Evolutionary conservation across 64 coral and sea anemone genomes (phyloP).

Genomic region (Pachyseris speciosa): DNA sequence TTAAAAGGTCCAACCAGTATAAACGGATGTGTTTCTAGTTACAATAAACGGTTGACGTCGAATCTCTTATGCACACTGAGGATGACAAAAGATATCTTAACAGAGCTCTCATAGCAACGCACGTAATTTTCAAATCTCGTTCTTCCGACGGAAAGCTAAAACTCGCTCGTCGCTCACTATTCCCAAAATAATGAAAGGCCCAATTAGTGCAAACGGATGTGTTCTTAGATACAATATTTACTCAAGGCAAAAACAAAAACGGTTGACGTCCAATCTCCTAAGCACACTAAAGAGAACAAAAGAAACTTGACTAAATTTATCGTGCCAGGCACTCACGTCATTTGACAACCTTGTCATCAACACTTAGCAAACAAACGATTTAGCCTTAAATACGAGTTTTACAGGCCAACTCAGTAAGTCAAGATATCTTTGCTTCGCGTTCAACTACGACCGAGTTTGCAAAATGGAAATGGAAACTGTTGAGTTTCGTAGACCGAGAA

Average conservation of each 20-base stretch:
- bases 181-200: no score
- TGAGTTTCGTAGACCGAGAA: not conserved
- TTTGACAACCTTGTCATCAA: constrained; percentile 12
- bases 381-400: not conserved
- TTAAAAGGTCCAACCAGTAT: no score
- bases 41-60: no score
- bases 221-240: no score
- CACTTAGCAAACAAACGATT: not conserved
- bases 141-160: no score
- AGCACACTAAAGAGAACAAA: not conserved
- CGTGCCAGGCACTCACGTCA: not conserved
- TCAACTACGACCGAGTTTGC: not conserved
- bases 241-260: not conserved
- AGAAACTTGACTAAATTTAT: constrained; percentile 4
- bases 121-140: no score
- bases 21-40: no score
- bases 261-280: not conserved
- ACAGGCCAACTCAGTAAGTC: not conserved
- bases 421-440: not conserved
- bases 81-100: no score
- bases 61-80: no score
- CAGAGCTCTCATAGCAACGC: no score
- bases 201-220: no score
- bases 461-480: not conserved
- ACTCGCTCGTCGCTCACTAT: no score